Percentiles rank a stretch among this genome's conserved stretches.
Conservation (phyloP, 2,113 vertebrate genomes). For the Myiopsitta monachus region DNA sequence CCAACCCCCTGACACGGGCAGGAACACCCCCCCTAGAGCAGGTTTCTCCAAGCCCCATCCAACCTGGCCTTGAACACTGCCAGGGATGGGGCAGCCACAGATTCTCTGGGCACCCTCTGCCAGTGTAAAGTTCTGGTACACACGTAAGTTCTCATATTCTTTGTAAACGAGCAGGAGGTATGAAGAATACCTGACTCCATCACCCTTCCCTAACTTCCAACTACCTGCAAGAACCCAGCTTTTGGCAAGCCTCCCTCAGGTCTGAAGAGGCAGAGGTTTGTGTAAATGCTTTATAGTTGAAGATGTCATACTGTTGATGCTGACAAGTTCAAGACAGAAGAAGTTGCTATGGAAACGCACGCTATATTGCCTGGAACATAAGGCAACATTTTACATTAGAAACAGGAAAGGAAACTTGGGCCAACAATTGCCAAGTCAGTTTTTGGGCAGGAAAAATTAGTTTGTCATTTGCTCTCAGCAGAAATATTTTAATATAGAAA, state of each 20-base stretch:
- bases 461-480: not conserved
- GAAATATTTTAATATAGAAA: not conserved
- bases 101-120: not conserved
- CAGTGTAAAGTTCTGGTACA: not conserved
- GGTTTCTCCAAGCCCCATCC: not conserved
- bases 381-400: constrained; percentile 18
- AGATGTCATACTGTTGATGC: constrained; percentile 35
- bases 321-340: constrained; percentile 51
- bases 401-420: not conserved
- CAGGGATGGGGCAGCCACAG: not conserved
- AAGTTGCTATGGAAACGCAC: constrained; percentile 62
- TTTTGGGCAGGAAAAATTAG: not conserved
- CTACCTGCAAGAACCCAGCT: not conserved
- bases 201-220: not conserved
- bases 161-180: not conserved
- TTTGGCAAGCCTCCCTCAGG: not conserved
- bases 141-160: not conserved
- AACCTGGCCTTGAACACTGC: not conserved
- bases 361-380: not conserved
- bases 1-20: not conserved
- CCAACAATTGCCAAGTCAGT: not conserved
- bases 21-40: not conserved
- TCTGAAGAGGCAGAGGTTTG: not conserved
- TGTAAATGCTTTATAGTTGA: constrained; percentile 1
- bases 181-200: not conserved